These are phyloP conservation scores for Drosophila borealis DNA, from an alignment of 2,888 invertebrate species.

Conservation along the genomic window DNA sequence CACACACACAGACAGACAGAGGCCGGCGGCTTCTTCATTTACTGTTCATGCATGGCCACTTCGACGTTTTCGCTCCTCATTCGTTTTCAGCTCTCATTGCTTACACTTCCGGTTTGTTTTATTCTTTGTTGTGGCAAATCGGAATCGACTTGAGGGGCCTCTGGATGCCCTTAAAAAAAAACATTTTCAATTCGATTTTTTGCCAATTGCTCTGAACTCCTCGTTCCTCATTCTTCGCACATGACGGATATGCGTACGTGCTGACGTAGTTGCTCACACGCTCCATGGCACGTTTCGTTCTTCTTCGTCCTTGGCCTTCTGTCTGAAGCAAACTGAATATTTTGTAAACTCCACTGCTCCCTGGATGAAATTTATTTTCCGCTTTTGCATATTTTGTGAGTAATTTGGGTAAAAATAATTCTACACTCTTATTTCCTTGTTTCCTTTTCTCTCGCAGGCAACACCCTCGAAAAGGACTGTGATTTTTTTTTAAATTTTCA, in stretches of 20 bases:
- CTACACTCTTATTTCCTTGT: slow-evolving; percentile 24
- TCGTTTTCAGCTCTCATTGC: slow-evolving; percentile 53
- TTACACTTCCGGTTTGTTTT: slow-evolving; percentile 64
- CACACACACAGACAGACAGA: slow-evolving; percentile 18
- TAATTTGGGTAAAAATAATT: slow-evolving; percentile 66
- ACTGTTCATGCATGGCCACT: slow-evolving; percentile 71
- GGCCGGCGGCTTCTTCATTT: slow-evolving; percentile 47
- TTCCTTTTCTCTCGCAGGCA: neutral
- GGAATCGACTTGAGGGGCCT: slow-evolving; percentile 34
- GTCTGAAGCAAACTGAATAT: slow-evolving; percentile 60
- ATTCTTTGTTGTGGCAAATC: slow-evolving; percentile 40
- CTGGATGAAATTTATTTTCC: slow-evolving; percentile 62
- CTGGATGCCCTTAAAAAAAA: slow-evolving; percentile 49
- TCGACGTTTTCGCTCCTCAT: slow-evolving; percentile 58
- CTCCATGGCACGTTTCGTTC: slow-evolving; percentile 33
- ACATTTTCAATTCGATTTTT: slow-evolving; percentile 67
- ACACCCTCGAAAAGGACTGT: slow-evolving; percentile 20
- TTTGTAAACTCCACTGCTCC: slow-evolving; percentile 51
- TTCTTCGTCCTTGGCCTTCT: slow-evolving; percentile 10
- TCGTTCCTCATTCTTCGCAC: slow-evolving; percentile 22
- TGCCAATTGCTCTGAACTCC: slow-evolving; percentile 49
- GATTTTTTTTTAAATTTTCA: neutral
- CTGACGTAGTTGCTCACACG: slow-evolving; percentile 64
- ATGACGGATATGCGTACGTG: slow-evolving; percentile 70
- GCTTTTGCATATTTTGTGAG: slow-evolving; percentile 71